phyloP scores from a whole-genome alignment of 2,113 vertebrate genomes.

The Lutjanus erythropterus region DNA sequence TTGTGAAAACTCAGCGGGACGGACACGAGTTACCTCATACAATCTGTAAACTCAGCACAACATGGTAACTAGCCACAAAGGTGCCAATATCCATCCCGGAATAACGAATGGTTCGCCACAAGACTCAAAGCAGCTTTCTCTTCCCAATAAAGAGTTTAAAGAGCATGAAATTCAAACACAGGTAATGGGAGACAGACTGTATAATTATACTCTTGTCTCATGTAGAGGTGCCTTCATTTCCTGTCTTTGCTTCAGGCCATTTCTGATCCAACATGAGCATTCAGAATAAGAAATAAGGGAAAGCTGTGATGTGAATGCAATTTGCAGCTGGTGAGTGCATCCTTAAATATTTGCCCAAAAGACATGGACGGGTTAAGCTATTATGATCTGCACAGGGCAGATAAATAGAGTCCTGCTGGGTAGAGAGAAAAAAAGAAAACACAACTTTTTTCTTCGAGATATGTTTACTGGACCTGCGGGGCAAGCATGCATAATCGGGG shows the following conservation, averaged over 20 bases:
- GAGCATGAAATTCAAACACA: conserved; percentile 69
- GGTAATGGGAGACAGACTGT: conserved; percentile 55
- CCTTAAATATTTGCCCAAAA: conserved; percentile 58
- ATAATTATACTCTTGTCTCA: conserved; percentile 63
- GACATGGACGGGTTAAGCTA: conserved; percentile 51
- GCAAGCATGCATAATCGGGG: conserved; percentile 55
- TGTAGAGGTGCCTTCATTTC: conserved; percentile 36
- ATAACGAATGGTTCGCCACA: conserved; percentile 41
- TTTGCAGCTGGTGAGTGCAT: conserved; percentile 41
- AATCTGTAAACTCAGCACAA: conserved; percentile 59
- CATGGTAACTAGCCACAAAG: conserved; percentile 49
- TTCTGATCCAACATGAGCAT: conserved; percentile 45
- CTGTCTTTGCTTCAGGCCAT: conserved; percentile 47
- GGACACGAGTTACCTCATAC: conserved; percentile 2
- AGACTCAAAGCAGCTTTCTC: conserved; percentile 36
- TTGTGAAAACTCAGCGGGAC: conserved; percentile 19
- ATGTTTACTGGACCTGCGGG: conserved; percentile 57
- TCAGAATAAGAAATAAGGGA: conserved; percentile 25
- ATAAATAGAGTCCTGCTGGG: conserved; percentile 62
- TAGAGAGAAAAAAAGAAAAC: conserved; percentile 52
- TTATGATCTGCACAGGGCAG: conserved; percentile 58
- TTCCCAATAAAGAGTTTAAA: conserved; percentile 65
- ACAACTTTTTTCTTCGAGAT: conserved; percentile 46
- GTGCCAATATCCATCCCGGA: conserved; percentile 33
- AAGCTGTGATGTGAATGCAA: conserved; percentile 40